These are phyloP conservation scores for Kryptopterus vitreolus DNA, from an alignment of 2,797 vertebrate species.

Conservation along the genomic window DNA sequence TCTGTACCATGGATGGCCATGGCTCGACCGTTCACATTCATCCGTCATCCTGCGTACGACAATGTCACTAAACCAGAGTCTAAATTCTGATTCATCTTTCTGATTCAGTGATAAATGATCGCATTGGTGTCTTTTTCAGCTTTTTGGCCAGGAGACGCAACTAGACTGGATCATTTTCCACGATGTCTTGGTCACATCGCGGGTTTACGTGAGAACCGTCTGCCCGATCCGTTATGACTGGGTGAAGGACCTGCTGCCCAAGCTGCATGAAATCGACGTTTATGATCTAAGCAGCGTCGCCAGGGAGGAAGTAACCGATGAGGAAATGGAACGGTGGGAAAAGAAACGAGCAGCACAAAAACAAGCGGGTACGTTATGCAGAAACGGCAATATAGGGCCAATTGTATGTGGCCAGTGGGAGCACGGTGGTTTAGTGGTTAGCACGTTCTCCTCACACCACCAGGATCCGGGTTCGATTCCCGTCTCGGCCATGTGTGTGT, in stretches of 20 bases:
- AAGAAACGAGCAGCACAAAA: constrained; percentile 81
- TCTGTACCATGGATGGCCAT: constrained; percentile 98
- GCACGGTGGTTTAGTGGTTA: no score
- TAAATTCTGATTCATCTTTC: background rate
- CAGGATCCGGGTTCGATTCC: no score
- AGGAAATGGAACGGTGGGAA: constrained; percentile 84
- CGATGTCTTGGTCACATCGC: constrained; percentile 90
- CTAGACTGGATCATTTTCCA: constrained; percentile 97
- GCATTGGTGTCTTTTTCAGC: constrained; percentile 63
- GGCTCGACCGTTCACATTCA: constrained; percentile 93
- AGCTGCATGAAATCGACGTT: constrained; percentile 89
- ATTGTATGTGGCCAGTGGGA: no score
- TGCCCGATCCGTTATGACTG: constrained; percentile 95
- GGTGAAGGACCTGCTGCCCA: constrained; percentile 91
- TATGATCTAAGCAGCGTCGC: constrained; percentile 93
- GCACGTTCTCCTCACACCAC: no score
- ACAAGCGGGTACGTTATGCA: constrained; percentile 73
- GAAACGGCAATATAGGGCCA: background rate
- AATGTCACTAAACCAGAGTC: background rate
- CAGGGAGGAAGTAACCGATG: constrained; percentile 88
- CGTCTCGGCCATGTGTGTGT: no score
- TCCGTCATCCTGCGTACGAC: constrained; percentile 90
- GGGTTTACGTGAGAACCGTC: constrained; percentile 87
- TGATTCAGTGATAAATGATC: background rate
- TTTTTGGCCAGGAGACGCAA: constrained; percentile 85